Evolutionary conservation across 2,113 vertebrate species (phyloP).

Genomic region (Osmerus mordax): DNA sequence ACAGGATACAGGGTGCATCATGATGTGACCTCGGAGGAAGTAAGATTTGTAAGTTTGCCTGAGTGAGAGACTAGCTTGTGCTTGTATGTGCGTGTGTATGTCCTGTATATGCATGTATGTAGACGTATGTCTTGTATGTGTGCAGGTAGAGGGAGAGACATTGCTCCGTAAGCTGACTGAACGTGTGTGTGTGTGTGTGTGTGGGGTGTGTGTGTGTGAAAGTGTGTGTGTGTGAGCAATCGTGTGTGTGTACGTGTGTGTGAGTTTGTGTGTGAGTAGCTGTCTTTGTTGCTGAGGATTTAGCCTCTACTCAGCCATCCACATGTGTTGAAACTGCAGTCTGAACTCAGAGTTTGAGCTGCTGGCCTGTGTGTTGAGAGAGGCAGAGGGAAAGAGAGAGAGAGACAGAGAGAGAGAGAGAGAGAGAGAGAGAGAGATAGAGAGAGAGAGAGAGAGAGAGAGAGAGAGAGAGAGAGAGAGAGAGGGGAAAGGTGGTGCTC

Average conservation of each 20-base stretch:
- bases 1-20: slow-evolving; percentile 87
- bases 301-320: no score
- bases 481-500: no score
- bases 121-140: neutral
- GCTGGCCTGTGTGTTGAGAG: no score
- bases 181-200: neutral
- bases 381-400: no score
- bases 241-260: neutral
- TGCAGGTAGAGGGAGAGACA: no score
- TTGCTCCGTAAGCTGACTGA: no score
- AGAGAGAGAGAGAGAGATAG: neutral
- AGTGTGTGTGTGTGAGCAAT: neutral
- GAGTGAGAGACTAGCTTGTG: neutral
- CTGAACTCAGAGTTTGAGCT: no score
- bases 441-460: no score
- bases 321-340: no score
- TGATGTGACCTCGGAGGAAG: slow-evolving; percentile 83
- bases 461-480: no score
- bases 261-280: neutral
- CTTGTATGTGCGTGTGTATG: neutral
- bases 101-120: neutral
- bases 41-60: slow-evolving; percentile 84
- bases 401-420: no score
- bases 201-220: neutral
- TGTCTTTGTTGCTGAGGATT: no score